Base-by-base conservation (phyloP, 92 coral and sea anemone genomes). In the Blastomussa wellsi region DNA sequence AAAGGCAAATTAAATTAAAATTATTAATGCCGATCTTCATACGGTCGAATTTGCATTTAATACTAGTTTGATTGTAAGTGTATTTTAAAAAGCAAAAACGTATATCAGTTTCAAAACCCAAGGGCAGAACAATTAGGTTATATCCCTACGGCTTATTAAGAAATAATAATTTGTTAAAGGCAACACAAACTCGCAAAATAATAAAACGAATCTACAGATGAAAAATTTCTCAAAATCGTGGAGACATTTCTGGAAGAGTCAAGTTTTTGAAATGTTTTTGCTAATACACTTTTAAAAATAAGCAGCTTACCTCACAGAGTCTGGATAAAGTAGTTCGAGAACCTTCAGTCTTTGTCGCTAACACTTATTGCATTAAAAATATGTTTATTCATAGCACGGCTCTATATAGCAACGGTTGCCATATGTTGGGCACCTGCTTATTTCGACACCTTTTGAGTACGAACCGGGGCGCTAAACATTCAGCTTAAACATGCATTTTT, bases 371-470 rank as follows among this genome's bases (percentile, higher is more conserved):
- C 79, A 47, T 28, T 24, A 4, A 26, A 15, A 17, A 24, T 29
- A 31, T 41, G 33, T 41, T 74, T 74, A 74, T 74, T 74, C 59
- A 44, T 1, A 15, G 59, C 57, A 53, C 36, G 22, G 19, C 36
- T 74, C 4, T 51, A 32, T 14, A 26, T 42, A 42, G 37, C 36
- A 74, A 42, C n/a, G n/a, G 60, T 17, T 11, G 29, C 49, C 6
- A 42, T 11, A 52, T 35, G 20, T 36, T 52, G 41, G 81, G 35
- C 81, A 77, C 81, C 81, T 77, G 81, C 81, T 52, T 35, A 36
- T 53, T 28, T 24, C 41, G 11, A 53, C 81, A 53, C 69, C 6
- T 77, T 77, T 77, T 33, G 37, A 77, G 29, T 74, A 26, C 31
- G n/a, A 3, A 0, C 68, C 24, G 35, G 11, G 35, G 1, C 75